These are phyloP conservation scores for Smutsia gigantea DNA, from an alignment of 2,797 vertebrate species.

Conservation along the genomic window DNA sequence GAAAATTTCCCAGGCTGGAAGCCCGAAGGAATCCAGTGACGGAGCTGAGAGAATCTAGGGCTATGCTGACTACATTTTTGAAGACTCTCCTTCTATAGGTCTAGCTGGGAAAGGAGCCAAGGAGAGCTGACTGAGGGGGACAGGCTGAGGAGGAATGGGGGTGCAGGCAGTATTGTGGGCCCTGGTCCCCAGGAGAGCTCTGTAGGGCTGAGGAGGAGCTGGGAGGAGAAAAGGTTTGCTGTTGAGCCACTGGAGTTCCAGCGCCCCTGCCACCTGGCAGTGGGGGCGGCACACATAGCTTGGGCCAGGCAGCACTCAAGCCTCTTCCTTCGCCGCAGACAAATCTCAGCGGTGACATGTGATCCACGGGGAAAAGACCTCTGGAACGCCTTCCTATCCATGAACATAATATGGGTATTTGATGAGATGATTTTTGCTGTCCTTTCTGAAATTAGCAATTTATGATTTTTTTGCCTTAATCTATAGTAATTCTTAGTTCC, in stretches of 20 bases:
- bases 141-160: rapidly evolving
- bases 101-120: not conserved
- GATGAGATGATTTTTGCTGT: not conserved
- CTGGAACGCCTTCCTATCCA: not conserved
- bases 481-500: not conserved
- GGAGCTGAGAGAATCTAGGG: not conserved
- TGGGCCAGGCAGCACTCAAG: too few relatives aligned
- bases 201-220: not conserved
- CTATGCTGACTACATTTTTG: not conserved
- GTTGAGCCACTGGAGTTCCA: not conserved
- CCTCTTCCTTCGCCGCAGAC: not conserved
- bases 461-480: not conserved
- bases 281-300: too few relatives aligned
- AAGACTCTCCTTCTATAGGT: not conserved
- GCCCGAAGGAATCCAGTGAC: not conserved
- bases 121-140: not conserved
- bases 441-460: not conserved
- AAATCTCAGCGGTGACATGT: not conserved
- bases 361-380: not conserved
- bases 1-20: not conserved
- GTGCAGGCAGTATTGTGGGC: not conserved
- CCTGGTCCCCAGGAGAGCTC: not conserved
- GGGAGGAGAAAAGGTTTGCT: not conserved
- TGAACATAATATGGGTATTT: not conserved
- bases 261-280: too few relatives aligned